Evolutionary conservation across 2,888 invertebrate species (phyloP).

Genomic region (Andrena minutula): DNA sequence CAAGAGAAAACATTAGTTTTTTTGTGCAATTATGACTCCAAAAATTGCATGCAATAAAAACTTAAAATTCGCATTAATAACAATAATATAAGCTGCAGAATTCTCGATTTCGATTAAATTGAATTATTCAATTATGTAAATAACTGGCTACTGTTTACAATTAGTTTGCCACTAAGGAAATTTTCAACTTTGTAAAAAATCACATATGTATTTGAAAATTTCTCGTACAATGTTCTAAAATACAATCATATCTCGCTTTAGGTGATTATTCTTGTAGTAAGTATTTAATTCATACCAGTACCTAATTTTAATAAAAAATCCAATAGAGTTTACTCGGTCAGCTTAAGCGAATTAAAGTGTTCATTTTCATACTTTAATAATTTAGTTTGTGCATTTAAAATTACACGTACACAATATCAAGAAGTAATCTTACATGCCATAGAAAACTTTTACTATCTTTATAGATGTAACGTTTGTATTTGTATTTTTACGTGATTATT

Average conservation of each 20-base stretch:
- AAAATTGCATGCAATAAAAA: no score
- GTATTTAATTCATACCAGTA: not conserved
- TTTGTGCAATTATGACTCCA: no score
- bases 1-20: no score
- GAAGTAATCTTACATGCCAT: conserved; percentile 25
- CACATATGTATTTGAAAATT: no score
- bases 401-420: conserved; percentile 12
- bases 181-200: no score
- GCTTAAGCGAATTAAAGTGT: not conserved
- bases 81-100: no score
- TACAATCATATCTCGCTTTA: not conserved
- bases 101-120: no score
- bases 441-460: conserved; percentile 14
- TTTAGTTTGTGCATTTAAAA: not conserved
- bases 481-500: not conserved
- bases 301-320: not conserved
- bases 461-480: conserved; percentile 11
- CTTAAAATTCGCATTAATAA: no score
- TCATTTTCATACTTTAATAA: conserved; percentile 5
- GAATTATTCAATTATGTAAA: no score
- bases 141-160: no score
- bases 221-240: no score
- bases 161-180: no score
- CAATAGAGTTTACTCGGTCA: not conserved
- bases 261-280: not conserved